phyloP scores from a whole-genome alignment of 1,140 invertebrate species.

The Ceratina calcarata region DNA sequence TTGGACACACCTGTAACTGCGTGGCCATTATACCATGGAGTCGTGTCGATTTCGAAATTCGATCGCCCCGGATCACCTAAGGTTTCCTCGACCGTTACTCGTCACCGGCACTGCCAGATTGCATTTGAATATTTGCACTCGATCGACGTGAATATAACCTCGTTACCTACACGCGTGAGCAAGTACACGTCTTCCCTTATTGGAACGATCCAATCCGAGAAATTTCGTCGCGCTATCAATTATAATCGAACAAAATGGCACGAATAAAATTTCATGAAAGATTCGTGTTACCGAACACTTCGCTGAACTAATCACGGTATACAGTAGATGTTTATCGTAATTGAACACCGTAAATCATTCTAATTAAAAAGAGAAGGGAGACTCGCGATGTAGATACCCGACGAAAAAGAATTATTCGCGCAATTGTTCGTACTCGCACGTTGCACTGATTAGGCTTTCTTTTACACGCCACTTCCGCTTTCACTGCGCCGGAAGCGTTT shows the following conservation, averaged over 20 bases:
- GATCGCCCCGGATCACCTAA: conserved; percentile 67
- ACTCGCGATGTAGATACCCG: conserved; percentile 7
- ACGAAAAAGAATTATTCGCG: not conserved
- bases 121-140: conserved; percentile 41
- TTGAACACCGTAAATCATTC: conserved; percentile 36
- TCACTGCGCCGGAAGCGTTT: conserved; percentile 57
- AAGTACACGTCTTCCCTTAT: not conserved
- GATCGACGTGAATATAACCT: conserved; percentile 34
- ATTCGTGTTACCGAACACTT: no score
- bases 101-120: conserved; percentile 43
- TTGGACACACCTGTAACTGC: conserved; percentile 65
- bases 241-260: conserved; percentile 16
- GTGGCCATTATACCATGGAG: conserved; percentile 69
- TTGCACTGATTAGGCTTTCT: conserved; percentile 50
- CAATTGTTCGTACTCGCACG: conserved; percentile 24
- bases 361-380: conserved; percentile 44
- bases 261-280: conserved; percentile 16
- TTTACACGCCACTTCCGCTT: conserved; percentile 63
- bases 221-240: conserved; percentile 49
- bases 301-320: conserved; percentile 13
- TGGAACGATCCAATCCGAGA: conserved; percentile 53
- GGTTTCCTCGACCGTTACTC: conserved; percentile 69
- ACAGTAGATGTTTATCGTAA: conserved; percentile 39
- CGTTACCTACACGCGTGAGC: conserved; percentile 29
- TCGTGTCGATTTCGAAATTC: conserved; percentile 73